These are phyloP conservation scores for Ectemnius continuus DNA, from an alignment of 2,888 invertebrate genomes.

Conservation along the genomic window DNA sequence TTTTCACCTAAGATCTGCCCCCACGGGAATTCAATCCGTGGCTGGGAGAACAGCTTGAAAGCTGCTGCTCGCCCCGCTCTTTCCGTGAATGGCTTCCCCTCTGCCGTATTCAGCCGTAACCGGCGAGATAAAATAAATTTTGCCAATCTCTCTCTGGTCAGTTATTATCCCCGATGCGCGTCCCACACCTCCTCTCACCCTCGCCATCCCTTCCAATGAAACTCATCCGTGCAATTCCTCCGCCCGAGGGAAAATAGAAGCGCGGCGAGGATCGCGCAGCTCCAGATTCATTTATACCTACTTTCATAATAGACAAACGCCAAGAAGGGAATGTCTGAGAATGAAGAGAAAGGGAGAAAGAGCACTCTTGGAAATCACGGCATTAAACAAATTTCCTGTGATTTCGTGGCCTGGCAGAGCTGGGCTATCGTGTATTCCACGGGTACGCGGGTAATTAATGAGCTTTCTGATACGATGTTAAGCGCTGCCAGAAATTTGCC, in stretches of 20 bases:
- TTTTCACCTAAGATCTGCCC: constrained; percentile 48
- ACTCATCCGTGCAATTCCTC: neutral
- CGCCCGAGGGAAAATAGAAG: neutral
- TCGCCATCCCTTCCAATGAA: too few species aligned
- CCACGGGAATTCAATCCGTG: constrained; percentile 40
- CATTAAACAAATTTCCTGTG: neutral
- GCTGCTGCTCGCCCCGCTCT: constrained; percentile 37
- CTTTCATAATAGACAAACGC: constrained; percentile 3
- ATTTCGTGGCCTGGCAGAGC: neutral
- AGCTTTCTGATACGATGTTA: neutral
- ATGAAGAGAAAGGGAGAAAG: neutral
- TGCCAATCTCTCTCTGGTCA: constrained; percentile 37
- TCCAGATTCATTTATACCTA: neutral
- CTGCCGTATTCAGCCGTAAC: constrained; percentile 47
- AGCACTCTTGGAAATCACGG: neutral
- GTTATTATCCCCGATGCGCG: neutral
- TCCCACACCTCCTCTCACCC: too few species aligned
- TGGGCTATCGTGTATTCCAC: neutral
- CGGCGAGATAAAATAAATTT: constrained; percentile 53
- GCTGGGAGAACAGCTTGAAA: constrained; percentile 19
- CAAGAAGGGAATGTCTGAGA: neutral
- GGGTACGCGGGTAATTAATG: neutral
- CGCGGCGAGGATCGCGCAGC: too few species aligned
- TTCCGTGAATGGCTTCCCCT: constrained; percentile 1
- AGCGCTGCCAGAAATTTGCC: too few species aligned